Base-by-base conservation (phyloP, 2,888 invertebrate species). In the Drosophila stalkeri region DNA sequence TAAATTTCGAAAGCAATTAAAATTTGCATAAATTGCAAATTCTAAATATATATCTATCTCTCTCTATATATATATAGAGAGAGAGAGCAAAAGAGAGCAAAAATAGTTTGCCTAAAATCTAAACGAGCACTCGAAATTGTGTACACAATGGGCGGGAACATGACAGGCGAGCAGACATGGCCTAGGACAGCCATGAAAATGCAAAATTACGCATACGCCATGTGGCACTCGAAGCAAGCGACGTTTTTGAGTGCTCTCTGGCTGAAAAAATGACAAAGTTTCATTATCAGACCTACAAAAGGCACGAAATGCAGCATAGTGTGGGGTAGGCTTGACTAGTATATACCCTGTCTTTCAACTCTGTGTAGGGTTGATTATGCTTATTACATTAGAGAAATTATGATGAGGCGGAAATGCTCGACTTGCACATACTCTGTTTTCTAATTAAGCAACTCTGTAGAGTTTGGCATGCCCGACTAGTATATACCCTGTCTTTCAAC, bases 1-100 rank as follows among this genome's bases (percentile, higher is more conserved):
- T 74, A 88, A 88, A 80, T 78, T 80, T 66, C 63, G 60, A 72
- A 82, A 74, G 83, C 89, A 85, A 85, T 89, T 89, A 88, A 86
- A 88, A 83, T 90, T 86, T 88, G 75, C 90, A 86, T 88, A 86
- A 72, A 86, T 70, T 77, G 75, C 83, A 54, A 56, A 39, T 27
- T 41, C n/a, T 11, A 3, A 20, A 87, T 88, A 74, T 82, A 77
- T 27, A 43, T n/a, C n/a, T n/a, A n/a, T n/a, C n/a, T n/a, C n/a
- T n/a, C n/a, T n/a, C n/a, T n/a, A 37, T 6, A 16, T 16, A 7
- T 39, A 37, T 5, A 2, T 5, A 6, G 37, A 39, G 16, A 37
- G 16, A 39, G 16, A 16, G 16, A 7, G 16, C 6, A 6, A 39
- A 2, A 16, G 14, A 23, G 31, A 35, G 3, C 1, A 16, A 18